Conservation (phyloP, 2,113 vertebrate species). For the Pterocles burchelli region DNA sequence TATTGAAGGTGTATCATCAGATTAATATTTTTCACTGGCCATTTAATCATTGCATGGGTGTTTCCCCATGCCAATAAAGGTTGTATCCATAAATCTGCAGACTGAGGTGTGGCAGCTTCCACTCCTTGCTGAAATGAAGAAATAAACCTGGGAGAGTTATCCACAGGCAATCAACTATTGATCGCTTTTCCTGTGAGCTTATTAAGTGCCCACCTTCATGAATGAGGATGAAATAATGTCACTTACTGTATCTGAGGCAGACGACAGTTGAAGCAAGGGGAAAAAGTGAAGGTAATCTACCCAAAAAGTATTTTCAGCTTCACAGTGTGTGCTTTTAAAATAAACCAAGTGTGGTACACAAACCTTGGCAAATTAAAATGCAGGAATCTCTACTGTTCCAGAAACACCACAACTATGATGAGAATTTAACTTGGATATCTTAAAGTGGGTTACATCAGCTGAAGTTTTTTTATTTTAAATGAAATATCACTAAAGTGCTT, state of each 20-base stretch:
- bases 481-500: not conserved
- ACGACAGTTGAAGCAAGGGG: not conserved
- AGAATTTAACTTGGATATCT: not conserved
- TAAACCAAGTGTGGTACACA: conserved; percentile 20
- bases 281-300: conserved; percentile 37
- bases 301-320: conserved; percentile 51
- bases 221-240: conserved; percentile 45
- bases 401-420: not conserved
- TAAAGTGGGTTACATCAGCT: not conserved
- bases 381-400: conserved; percentile 8
- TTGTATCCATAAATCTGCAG: not conserved
- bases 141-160: not conserved
- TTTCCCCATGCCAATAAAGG: not conserved
- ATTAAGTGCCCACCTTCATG: conserved; percentile 47
- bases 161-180: conserved; percentile 32
- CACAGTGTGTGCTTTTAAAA: not conserved
- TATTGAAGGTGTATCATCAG: not conserved
- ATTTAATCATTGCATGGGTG: not conserved
- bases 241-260: not conserved
- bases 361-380: conserved; percentile 27
- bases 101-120: not conserved
- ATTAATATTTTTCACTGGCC: not conserved
- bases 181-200: conserved; percentile 8
- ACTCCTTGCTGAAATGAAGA: conserved; percentile 16
- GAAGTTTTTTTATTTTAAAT: conserved; percentile 13